These are phyloP conservation scores for Alligator sinensis DNA, from an alignment of 2,113 vertebrate species.

Conservation along the genomic window DNA sequence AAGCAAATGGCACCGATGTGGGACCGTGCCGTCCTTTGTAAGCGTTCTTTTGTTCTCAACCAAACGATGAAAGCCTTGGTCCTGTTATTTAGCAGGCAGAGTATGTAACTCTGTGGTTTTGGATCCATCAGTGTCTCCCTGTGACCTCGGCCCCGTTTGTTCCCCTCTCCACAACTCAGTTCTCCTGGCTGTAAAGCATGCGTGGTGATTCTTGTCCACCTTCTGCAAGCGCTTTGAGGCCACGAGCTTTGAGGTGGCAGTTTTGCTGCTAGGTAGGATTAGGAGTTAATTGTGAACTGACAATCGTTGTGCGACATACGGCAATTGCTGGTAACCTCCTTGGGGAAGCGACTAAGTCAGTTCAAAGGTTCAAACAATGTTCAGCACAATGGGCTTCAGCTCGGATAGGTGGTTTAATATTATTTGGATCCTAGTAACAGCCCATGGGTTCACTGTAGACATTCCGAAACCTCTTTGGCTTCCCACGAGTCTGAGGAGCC, in stretches of 20 bases:
- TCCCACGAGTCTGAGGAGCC: neutral
- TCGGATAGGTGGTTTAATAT: neutral
- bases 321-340: neutral
- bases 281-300: neutral
- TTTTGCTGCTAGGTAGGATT: accelerated
- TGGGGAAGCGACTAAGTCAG: neutral
- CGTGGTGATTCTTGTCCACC: accelerated
- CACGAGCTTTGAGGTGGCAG: neutral
- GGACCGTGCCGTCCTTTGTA: neutral
- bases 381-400: neutral
- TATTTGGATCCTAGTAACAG: neutral
- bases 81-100: neutral
- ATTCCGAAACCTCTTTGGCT: neutral
- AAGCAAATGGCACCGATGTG: neutral
- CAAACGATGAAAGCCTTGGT: neutral
- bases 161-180: neutral
- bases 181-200: neutral
- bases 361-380: neutral
- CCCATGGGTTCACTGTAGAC: neutral
- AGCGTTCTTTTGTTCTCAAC: neutral
- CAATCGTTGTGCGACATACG: neutral
- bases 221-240: neutral
- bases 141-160: neutral
- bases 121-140: neutral
- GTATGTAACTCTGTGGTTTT: neutral